phyloP scores from a whole-genome alignment of 1,140 invertebrate species.

The Stenopsyche tienmushanensis region DNA sequence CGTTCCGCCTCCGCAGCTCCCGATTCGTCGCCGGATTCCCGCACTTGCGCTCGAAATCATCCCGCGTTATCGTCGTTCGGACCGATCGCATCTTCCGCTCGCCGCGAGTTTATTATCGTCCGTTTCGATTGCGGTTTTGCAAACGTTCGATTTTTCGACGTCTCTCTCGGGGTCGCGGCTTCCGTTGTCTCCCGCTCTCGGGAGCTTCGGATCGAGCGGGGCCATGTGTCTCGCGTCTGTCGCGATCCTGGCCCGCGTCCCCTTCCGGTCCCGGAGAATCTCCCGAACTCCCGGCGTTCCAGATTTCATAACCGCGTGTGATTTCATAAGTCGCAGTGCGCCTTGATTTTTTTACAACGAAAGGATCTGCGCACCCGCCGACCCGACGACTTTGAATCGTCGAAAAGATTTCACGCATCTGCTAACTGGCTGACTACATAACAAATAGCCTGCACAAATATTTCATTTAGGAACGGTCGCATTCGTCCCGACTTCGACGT shows the following conservation, averaged over 20 bases:
- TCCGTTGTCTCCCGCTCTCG: neutral
- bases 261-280: constrained; percentile 20
- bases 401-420: constrained; percentile 38
- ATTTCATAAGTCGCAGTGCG: no score
- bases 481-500: constrained; percentile 9
- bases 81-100: neutral
- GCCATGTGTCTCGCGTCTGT: constrained; percentile 39
- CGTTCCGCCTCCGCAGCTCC: constrained; percentile 8
- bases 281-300: neutral
- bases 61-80: neutral
- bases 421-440: constrained; percentile 29
- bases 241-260: constrained; percentile 29
- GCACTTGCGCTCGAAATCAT: neutral
- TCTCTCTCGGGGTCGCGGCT: neutral
- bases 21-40: neutral
- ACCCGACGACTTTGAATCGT: no score
- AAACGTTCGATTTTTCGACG: neutral
- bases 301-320: constrained; percentile 22
- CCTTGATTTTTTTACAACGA: no score
- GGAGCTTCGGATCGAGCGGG: neutral
- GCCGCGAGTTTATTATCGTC: constrained; percentile 4
- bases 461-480: constrained; percentile 31
- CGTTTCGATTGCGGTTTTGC: constrained; percentile 1
- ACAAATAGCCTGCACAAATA: constrained; percentile 35
- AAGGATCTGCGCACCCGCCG: no score